Evolutionary conservation across 2,113 vertebrate species (phyloP), one percentile per base, ranked within the genome.

Genomic region (Speoplatyrhinus poulsoni): DNA sequence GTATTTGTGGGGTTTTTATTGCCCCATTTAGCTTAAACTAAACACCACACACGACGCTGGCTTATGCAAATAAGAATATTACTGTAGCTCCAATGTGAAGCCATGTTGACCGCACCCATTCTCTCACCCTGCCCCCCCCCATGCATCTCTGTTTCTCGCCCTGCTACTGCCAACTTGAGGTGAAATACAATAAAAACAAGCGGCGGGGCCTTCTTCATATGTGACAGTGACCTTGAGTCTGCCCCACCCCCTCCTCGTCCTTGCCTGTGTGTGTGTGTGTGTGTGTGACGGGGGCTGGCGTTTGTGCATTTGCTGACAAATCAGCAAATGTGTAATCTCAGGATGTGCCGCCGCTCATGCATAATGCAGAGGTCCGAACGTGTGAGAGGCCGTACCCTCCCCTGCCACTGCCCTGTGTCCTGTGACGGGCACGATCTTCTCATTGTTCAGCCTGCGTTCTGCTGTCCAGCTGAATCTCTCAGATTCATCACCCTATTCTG

Each of bases 251-350:
- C 64, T 54, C 61, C 1, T 47, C 47, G 0, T 52, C 62, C 60
- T 17, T 9, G 13, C n/a, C 60, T 55, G 10, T 65, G 67, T 52
- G 70, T 70, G 69, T 63, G 52, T 55, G 10, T 65, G 67, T 52
- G 70, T 70, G 69, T 63, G 52, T 74, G 69, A 59, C 48, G 72
- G 75, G 75, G 53, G 69, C 70, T 78, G 72, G 80, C 91, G 92
- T 91, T 94, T 92, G 89, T 86, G 93, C 92, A 94, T 95, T 94
- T 94, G n/a, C n/a, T n/a, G 93, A 94, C 93, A 95, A 94, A 96
- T 94, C 95, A 94, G 94, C 93, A 90, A 92, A 93, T 94, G 93
- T 95, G 94, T 93, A 90, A 93, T 95, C 92, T 94, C 86, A 91
- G 92, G 89, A 93, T 94, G 92, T 87, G 91, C 90, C 82, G 48